phyloP scores from a whole-genome alignment of 2,113 vertebrate genomes.

The Natator depressus region DNA sequence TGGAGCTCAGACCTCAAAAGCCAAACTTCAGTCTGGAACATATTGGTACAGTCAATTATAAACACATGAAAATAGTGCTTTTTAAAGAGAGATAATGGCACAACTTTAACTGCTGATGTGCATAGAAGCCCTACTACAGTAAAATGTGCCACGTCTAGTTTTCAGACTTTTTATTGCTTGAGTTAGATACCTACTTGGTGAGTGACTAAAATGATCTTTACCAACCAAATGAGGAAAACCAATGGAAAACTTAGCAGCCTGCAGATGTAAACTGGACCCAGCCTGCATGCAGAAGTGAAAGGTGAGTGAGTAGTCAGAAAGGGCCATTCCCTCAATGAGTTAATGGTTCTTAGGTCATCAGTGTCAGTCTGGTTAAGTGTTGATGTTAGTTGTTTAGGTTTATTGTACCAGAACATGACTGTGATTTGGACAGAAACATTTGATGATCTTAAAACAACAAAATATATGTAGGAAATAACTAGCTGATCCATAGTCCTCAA shows the following conservation, averaged over 20 bases:
- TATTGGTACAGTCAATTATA: neutral
- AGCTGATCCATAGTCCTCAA: neutral
- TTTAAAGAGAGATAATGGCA: neutral
- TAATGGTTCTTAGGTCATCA: neutral
- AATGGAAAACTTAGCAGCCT: neutral
- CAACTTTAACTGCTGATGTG: neutral
- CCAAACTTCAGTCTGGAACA: neutral
- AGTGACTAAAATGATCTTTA: neutral
- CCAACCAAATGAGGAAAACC: neutral
- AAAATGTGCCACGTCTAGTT: neutral
- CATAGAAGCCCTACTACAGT: neutral
- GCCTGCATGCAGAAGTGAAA: neutral
- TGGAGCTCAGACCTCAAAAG: slow-evolving; percentile 42
- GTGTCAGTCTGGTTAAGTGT: neutral
- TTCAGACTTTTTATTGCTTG: slow-evolving; percentile 26
- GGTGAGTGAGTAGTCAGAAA: neutral
- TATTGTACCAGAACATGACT: neutral
- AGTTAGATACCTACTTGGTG: neutral
- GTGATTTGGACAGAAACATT: slow-evolving; percentile 7
- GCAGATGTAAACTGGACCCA: neutral
- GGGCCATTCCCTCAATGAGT: neutral
- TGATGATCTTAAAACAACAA: neutral
- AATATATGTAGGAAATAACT: slow-evolving; percentile 15
- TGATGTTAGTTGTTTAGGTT: neutral
- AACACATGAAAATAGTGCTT: neutral